Evolutionary conservation across 2,113 vertebrate species (phyloP), one percentile per base, ranked within the genome.

Genomic region (cattle (Bos taurus)): DNA sequence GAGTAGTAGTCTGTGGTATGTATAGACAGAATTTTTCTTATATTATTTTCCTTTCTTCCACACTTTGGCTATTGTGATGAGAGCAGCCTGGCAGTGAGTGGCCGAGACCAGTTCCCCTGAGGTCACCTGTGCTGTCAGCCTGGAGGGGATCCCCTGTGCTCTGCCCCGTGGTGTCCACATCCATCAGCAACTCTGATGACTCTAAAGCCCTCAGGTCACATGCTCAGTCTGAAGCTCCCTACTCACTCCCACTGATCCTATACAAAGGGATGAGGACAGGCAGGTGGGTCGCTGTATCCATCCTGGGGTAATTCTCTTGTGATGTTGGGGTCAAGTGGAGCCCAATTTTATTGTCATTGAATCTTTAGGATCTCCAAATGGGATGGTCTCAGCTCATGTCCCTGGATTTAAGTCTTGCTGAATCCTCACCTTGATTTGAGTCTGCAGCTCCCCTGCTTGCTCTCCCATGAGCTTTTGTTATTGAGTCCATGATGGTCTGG

Each of bases 401-500:
- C 54, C 33, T 52, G 25, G 33, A 83, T 14, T 5, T 11, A 14
- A 7, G 4, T 19, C 80, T 19, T 16, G 11, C 59, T 14, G 6
- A 5, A 16, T 56, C 67, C 14, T 28, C 11, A 16, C 26, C 17
- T 11, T 3, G 2, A 3, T 26, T 2, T 92, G 82, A 54, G 13
- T 15, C 17, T 40, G 46, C 1, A 30, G 64, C 2, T 59, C 46
- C 36, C 25, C 1, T 25, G 1, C 4, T 13, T 5, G 9, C 28
- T 57, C 26, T n/a, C 4, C 40, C 26, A 6, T 3, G 50, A 64
- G 50, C 21, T 13, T 2, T 1, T 14, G 1, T 16, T 17, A 7
- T 0, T 0, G 8, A 17, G 40, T 15, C 57, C 33, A 26, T 0
- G 0, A 1, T 7, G 0, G 10, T 60, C 46, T 0, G 0, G 26